phyloP scores from a whole-genome alignment of 2,113 vertebrate species.

The Ceratotherium simum region DNA sequence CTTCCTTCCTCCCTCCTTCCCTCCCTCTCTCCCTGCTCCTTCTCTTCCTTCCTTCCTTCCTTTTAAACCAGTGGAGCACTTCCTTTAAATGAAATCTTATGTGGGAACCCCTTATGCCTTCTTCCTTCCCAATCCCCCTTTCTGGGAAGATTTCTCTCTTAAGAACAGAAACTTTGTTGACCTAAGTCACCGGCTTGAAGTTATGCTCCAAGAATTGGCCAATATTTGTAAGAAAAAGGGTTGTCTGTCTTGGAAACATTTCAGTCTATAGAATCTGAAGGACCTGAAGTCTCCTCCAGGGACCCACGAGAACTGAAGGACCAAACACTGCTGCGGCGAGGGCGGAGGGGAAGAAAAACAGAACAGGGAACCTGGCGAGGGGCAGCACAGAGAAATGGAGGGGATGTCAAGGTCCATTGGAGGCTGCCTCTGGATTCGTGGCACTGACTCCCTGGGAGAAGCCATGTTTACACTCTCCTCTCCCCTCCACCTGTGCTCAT shows the following conservation, averaged over 20 bases:
- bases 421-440: not conserved
- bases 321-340: accelerated
- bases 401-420: accelerated
- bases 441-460: not conserved
- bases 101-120: not conserved
- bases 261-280: not conserved
- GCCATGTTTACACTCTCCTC: too few species aligned
- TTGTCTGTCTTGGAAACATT: not conserved
- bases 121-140: not conserved
- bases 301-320: not conserved
- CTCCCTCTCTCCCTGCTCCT: too few species aligned
- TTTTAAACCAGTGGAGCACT: not conserved
- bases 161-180: not conserved
- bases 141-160: not conserved
- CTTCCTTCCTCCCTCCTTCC: not conserved
- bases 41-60: not conserved
- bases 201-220: not conserved
- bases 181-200: not conserved
- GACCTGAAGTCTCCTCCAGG: not conserved
- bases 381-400: accelerated
- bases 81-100: not conserved
- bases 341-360: not conserved
- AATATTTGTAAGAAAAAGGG: too few species aligned
- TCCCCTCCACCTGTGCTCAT: accelerated
- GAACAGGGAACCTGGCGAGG: too few species aligned